Percentiles rank a stretch among this genome's conserved stretches.
These are phyloP conservation scores for Orthosia cruda DNA, from an alignment of 2,888 invertebrate genomes.

Conservation along the genomic window DNA sequence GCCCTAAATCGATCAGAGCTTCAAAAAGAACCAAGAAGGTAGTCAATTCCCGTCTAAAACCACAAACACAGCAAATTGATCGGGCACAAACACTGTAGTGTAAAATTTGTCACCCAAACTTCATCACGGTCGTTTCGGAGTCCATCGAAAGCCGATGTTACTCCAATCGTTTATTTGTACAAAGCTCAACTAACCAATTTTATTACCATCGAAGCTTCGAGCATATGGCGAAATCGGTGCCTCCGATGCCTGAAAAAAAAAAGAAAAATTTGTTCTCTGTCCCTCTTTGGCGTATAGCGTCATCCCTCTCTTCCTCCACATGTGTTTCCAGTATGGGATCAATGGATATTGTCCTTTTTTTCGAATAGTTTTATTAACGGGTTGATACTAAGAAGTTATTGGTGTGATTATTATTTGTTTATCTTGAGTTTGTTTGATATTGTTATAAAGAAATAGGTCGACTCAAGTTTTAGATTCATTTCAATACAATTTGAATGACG, in stretches of 20 bases:
- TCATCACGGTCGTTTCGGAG: conserved; percentile 21
- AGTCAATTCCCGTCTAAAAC: neutral
- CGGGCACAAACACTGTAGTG: conserved; percentile 20
- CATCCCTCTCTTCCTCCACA: conserved; percentile 78
- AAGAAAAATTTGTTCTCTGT: conserved; percentile 70
- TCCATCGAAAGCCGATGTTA: conserved; percentile 46
- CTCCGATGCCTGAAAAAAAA: conserved; percentile 73
- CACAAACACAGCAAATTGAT: neutral
- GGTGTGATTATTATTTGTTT: conserved; percentile 62
- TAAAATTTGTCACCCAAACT: conserved; percentile 36
- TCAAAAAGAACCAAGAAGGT: neutral
- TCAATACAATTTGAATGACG: neutral
- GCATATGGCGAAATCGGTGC: conserved; percentile 88
- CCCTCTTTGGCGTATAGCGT: conserved; percentile 71
- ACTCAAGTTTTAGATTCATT: neutral
- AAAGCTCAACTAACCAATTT: conserved; percentile 73
- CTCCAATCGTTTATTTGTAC: conserved; percentile 55
- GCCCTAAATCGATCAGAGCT: neutral
- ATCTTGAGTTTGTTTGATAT: conserved; percentile 18
- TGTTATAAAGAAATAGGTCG: conserved; percentile 2
- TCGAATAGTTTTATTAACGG: conserved; percentile 75
- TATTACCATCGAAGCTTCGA: conserved; percentile 76
- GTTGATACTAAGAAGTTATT: conserved; percentile 74
- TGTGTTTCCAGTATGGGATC: conserved; percentile 86
- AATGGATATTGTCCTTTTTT: conserved; percentile 84